Evolutionary conservation across 2,797 vertebrate species (phyloP).

Genomic region (Xiphophorus birchmanni): DNA sequence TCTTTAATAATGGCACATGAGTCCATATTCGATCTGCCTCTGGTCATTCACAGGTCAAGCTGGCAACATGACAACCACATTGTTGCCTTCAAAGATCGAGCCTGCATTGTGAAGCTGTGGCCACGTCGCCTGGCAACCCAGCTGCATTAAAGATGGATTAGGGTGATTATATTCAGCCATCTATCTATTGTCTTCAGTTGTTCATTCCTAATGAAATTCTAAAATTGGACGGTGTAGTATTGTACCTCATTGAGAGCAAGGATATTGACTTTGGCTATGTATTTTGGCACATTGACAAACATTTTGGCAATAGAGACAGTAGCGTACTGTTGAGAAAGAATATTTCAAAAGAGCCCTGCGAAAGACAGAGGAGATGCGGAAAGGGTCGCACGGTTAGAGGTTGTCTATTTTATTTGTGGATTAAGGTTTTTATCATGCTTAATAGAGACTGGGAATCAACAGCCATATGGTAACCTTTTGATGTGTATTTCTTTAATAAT

Average conservation of each 20-base stretch:
- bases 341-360: neutral
- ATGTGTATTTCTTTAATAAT: neutral
- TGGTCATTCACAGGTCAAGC: neutral
- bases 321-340: neutral
- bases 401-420: neutral
- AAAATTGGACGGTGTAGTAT: neutral
- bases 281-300: neutral
- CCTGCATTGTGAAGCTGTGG: neutral
- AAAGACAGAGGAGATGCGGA: neutral
- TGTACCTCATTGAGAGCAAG: neutral
- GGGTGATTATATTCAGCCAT: neutral
- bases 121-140: neutral
- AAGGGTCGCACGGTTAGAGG: neutral
- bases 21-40: neutral
- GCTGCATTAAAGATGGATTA: neutral
- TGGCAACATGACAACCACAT: neutral
- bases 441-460: slow-evolving; percentile 9
- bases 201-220: neutral
- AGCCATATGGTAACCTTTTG: neutral
- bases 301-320: neutral
- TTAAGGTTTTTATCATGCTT: neutral
- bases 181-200: neutral
- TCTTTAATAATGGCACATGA: neutral
- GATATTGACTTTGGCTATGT: neutral
- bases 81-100: neutral